Conservation (phyloP, 2,113 vertebrate species). For the Stigmatopora argus region DNA sequence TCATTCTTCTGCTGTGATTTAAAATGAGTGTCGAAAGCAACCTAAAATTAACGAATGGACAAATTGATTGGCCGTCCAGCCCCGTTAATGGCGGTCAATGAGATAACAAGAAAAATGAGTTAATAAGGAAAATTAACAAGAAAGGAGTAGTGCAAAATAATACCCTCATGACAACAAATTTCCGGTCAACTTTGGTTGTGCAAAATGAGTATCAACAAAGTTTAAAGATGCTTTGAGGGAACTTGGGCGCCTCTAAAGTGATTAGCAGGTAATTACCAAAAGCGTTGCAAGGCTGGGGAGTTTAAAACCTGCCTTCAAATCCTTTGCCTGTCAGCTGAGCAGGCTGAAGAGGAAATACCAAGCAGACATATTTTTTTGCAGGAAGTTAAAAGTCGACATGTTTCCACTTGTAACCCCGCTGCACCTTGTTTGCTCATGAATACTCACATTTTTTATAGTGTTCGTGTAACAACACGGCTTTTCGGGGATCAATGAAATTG, state of each 20-base stretch:
- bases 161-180: too few species aligned
- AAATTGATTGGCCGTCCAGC: too few species aligned
- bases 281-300: conserved; percentile 18
- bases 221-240: conserved; percentile 2
- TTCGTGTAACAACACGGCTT: background rate
- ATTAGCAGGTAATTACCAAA: conserved; percentile 38
- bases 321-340: background rate
- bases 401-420: background rate
- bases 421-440: background rate
- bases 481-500: background rate
- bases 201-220: background rate
- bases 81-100: too few species aligned
- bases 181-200: background rate
- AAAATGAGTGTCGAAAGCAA: too few species aligned
- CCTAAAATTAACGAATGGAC: too few species aligned
- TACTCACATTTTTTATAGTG: background rate
- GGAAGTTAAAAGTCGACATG: background rate
- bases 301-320: conserved; percentile 11
- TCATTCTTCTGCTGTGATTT: too few species aligned
- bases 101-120: too few species aligned
- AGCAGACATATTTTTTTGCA: too few species aligned
- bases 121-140: too few species aligned
- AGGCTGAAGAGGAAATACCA: background rate
- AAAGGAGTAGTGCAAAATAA: too few species aligned
- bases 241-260: conserved; percentile 10